Evolutionary conservation across 1,140 invertebrate genomes (phyloP), one percentile per base, ranked within the genome.

Genomic region (Heterodera schachtii): DNA sequence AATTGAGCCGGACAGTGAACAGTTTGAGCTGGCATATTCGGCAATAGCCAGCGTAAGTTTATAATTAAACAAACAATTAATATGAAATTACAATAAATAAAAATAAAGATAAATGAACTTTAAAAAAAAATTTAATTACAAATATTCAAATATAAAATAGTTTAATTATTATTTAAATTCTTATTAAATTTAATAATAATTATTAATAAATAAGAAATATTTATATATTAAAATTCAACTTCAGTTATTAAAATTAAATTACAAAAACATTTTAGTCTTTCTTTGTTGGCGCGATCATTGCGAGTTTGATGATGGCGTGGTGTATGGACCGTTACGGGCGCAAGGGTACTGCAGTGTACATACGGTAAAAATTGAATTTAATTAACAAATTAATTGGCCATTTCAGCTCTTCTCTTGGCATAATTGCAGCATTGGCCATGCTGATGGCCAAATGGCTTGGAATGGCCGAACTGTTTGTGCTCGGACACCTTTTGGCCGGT

Each of bases 401-500:
- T 81, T 86, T 1, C 70, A 86, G 85, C 60, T 81, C 81, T 69
- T 81, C 66, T 41, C 41, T 87, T 1, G 86, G 81, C 49, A 79
- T 87, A 6, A 41, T 84, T 19, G 73, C 84, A 3, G 71, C 80
- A 44, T 6, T 81, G 16, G 78, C 46, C 11, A 87, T 87, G 86
- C 21, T 86, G 3, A 66, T 79, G 21, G 81, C 84, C 21, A 67
- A 86, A 41, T 81, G 73, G n/a, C 43, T 79, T 8, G 80, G 80
- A 46, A 66, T 77, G 49, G 80, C 81, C 41, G 86, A 87, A 86
- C 60, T 87, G 8, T 87, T 88, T 70, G 71, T 87, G 11, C 31
- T 87, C 11, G 86, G 86, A 2, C 86, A 87, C 57, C 67, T 87
- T 19, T 76, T 87, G 7, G 83, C 85, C 41, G 86, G 86, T 60